Evolutionary conservation across 2,888 invertebrate genomes (phyloP).

Genomic region (Eilema sororculum): DNA sequence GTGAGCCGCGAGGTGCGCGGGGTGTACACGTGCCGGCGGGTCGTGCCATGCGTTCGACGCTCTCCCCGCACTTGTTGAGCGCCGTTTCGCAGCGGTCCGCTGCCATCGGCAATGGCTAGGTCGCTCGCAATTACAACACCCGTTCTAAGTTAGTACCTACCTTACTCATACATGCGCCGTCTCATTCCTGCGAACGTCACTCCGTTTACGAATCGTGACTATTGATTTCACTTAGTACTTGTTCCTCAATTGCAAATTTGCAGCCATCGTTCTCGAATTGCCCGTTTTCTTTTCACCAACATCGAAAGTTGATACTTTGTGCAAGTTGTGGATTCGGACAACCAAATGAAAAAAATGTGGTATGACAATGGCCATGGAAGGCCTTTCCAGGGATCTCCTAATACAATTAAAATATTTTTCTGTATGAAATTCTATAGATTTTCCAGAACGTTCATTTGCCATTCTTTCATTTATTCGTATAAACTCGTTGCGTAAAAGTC

Average conservation of each 20-base stretch:
- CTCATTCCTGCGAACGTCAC: slow-evolving; percentile 61
- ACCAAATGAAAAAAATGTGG: background rate
- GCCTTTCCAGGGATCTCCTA: background rate
- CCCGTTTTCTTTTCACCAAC: background rate
- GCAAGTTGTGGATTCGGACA: background rate
- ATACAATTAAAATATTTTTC: background rate
- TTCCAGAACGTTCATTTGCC: slow-evolving; percentile 5
- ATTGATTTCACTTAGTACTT: slow-evolving; percentile 55
- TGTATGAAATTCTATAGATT: background rate
- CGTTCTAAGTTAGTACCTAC: slow-evolving; percentile 45
- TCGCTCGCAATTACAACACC: slow-evolving; percentile 54
- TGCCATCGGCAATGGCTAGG: slow-evolving; percentile 58
- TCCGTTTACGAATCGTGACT: slow-evolving; percentile 48
- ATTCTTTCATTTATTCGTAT: slow-evolving; percentile 24
- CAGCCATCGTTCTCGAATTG: slow-evolving; percentile 9
- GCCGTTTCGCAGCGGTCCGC: slow-evolving; percentile 56
- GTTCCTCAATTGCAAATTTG: slow-evolving; percentile 29
- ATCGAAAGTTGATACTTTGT: background rate
- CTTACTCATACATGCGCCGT: slow-evolving; percentile 56
- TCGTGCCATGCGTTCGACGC: slow-evolving; percentile 78
- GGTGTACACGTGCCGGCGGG: slow-evolving; percentile 80
- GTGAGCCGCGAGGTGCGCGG: slow-evolving; percentile 53
- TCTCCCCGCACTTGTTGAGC: slow-evolving; percentile 82
- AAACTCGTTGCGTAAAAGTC: slow-evolving; percentile 44
- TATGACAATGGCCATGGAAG: background rate